Percentiles rank a stretch among this genome's conserved stretches.
Conservation (phyloP, 1,140 invertebrate genomes). For the Drosophila subpulchrella region DNA sequence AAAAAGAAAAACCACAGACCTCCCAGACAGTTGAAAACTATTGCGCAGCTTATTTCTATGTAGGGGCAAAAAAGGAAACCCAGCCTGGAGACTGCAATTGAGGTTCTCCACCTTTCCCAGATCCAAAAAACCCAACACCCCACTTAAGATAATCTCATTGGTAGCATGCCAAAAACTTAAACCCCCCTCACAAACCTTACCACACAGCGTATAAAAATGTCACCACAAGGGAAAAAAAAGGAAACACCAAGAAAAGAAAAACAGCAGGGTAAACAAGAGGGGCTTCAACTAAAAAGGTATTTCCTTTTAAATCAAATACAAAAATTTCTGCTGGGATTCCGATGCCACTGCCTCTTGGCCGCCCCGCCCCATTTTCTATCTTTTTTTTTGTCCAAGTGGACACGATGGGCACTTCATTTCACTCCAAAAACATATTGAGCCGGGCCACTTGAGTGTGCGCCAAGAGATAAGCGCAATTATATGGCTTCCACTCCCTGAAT, state of each 20-base stretch:
- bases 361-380: neutral
- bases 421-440: conserved; percentile 78
- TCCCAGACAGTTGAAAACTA: conserved; percentile 55
- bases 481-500: conserved; percentile 65
- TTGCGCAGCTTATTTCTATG: conserved; percentile 65
- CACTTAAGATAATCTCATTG: conserved; percentile 82
- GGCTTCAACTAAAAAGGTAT: conserved; percentile 65
- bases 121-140: conserved; percentile 50
- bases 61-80: conserved; percentile 20
- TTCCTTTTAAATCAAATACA: conserved; percentile 77
- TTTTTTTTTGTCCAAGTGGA: conserved; percentile 37
- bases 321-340: conserved; percentile 61
- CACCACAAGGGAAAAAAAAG: conserved; percentile 61
- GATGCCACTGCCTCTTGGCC: conserved; percentile 15
- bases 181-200: conserved; percentile 10
- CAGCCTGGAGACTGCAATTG: conserved; percentile 52
- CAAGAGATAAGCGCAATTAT: conserved; percentile 82
- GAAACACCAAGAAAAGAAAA: conserved; percentile 16
- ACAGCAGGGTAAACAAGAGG: conserved; percentile 49
- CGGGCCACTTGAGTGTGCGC: conserved; percentile 77
- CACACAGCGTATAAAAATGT: conserved; percentile 67
- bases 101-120: conserved; percentile 7
- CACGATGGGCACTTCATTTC: conserved; percentile 74
- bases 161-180: conserved; percentile 74
- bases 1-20: conserved; percentile 18